These are phyloP conservation scores for Paedocypris sp. DNA, from an alignment of 2,113 vertebrate species.

Conservation along the genomic window DNA sequence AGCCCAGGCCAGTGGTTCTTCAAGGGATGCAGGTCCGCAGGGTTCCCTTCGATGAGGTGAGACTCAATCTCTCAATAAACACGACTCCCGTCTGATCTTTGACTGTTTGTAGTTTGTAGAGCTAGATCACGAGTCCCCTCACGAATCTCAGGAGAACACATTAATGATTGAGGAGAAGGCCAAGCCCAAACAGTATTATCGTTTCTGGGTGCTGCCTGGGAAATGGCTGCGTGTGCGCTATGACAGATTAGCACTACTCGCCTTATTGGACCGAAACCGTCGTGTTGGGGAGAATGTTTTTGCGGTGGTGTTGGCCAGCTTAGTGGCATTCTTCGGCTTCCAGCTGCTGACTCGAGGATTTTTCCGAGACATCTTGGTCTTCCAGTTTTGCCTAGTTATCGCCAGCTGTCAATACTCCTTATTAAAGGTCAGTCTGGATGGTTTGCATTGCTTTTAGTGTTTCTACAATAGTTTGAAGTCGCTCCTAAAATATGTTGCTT, in stretches of 20 bases:
- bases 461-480: too few species aligned
- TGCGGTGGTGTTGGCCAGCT: constrained; percentile 55
- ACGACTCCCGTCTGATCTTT: not conserved
- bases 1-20: constrained; percentile 72
- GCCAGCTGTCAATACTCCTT: constrained; percentile 70
- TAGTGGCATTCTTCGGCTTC: constrained; percentile 67
- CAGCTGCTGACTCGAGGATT: constrained; percentile 63
- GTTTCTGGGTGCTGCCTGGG: constrained; percentile 65
- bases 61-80: not conserved
- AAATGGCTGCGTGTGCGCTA: constrained; percentile 66
- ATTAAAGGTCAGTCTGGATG: constrained; percentile 55
- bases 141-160: constrained; percentile 85
- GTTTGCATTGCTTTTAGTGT: not conserved
- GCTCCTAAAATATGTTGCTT: not conserved
- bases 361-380: constrained; percentile 69
- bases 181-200: constrained; percentile 64
- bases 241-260: constrained; percentile 63
- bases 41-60: constrained; percentile 75
- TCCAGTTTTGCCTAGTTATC: constrained; percentile 70
- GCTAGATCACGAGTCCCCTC: constrained; percentile 79
- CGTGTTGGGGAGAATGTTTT: constrained; percentile 60
- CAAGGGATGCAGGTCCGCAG: constrained; percentile 87
- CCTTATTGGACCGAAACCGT: constrained; percentile 63
- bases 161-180: constrained; percentile 80
- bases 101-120: constrained; percentile 65